Conservation (phyloP, 2,797 vertebrate species). For the Merluccius polli region DNA sequence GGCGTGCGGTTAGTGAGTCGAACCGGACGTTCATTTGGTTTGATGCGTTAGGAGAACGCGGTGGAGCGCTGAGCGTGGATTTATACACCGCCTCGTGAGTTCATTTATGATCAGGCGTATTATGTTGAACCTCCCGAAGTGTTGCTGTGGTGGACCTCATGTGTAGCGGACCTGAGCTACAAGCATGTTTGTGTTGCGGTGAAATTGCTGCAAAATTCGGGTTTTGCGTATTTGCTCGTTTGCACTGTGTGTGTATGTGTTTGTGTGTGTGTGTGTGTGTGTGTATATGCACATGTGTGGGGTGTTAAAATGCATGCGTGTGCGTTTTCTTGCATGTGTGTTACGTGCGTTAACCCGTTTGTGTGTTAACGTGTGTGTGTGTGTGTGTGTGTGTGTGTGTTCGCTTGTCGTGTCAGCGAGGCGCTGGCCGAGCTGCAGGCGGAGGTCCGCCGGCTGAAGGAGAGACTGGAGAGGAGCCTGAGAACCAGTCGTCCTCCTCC, state of each 20-base stretch:
- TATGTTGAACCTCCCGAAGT: not conserved
- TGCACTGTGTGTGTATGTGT: not conserved
- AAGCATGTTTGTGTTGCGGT: not conserved
- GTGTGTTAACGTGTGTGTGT: not conserved
- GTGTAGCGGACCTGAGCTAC: not conserved
- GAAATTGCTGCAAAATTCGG: not conserved
- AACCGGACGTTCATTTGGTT: not conserved
- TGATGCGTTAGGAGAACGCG: not conserved
- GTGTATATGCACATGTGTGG: slow-evolving; percentile 4
- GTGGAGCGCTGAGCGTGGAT: not conserved
- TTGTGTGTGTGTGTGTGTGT: not conserved
- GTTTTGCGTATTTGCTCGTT: not conserved
- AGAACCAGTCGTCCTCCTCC: slow-evolving; percentile 21
- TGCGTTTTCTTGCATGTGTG: not conserved
- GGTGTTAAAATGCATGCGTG: slow-evolving; percentile 13
- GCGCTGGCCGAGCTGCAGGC: slow-evolving; percentile 73
- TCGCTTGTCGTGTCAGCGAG: slow-evolving; percentile 58
- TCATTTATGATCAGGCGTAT: not conserved
- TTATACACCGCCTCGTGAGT: not conserved
- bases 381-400: not conserved
- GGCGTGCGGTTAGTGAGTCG: slow-evolving; percentile 45
- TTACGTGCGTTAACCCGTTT: slow-evolving; percentile 1
- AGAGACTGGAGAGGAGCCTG: slow-evolving; percentile 70
- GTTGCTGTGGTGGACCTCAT: not conserved
- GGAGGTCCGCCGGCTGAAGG: slow-evolving; percentile 74